Base-by-base conservation (phyloP, 1,140 invertebrate species). In the Ganaspis sp. region DNA sequence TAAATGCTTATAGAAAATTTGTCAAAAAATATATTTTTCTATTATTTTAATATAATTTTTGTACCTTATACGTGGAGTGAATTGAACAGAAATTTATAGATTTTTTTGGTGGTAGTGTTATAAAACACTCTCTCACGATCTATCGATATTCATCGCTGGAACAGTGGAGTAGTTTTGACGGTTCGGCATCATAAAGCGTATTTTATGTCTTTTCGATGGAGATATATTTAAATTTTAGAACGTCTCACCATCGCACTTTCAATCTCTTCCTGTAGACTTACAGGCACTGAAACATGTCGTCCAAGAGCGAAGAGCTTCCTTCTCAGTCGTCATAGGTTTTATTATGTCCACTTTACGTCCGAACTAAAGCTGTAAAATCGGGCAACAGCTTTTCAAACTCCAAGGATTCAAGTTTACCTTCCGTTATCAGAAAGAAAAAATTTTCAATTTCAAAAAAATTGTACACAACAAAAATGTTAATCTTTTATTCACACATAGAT, bases 151-250 rank as follows among this genome's bases (percentile, higher is more conserved):
- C 21, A 29, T 64, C 12, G 21, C 11, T 23, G 54, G 23, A 54
- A 69, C 79, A 38, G 29, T 76, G 42, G 45, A 53, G 77, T 64
- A 76, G 73, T 79, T 76, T 76, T 74, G 53, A 78, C 26, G 74
- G 53, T 74, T 64, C 58, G 58, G 11, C 58, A 40, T 74, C 42
- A 78, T 81, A 81, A 81, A 79, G 76, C 75, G 72, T 72, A 54
- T 75, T 81, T 81, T 81, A 81, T 58, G 77, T 64, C 80, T 40
- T 73, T 75, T 78, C 80, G 74, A 79, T 79, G 75, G 75, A 81
- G 77, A 81, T 79, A 75, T 77, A 81, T 81, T 79, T 77, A 78
- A 81, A 81, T 81, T 81, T 81, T 79, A 81, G 70, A 75, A 72
- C 77, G 37, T 69, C 73, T 79, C 73, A 73, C 72, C 72, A 54